phyloP scores from a whole-genome alignment of 2,888 invertebrate species.

The Thymelicus sylvestris region DNA sequence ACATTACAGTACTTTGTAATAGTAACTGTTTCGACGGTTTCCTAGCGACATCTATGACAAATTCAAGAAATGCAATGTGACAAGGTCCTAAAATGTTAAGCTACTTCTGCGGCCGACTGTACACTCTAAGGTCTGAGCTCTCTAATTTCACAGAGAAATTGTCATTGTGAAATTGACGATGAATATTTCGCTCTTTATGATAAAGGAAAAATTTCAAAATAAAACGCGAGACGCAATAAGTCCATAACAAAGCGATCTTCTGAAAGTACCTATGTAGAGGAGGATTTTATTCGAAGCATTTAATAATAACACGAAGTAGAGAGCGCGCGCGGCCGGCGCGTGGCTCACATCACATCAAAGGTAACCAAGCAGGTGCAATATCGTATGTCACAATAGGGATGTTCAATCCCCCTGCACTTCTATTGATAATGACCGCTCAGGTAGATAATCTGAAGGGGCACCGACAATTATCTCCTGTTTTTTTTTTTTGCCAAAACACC shows the following conservation, averaged over 20 bases:
- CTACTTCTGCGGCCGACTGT: too few species aligned
- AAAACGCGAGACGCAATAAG: slow-evolving; percentile 9
- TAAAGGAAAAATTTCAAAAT: neutral
- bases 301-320: slow-evolving; percentile 30
- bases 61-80: too few species aligned
- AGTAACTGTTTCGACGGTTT: too few species aligned
- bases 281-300: slow-evolving; percentile 18
- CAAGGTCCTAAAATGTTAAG: too few species aligned
- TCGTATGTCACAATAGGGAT: slow-evolving; percentile 52
- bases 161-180: too few species aligned
- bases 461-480: slow-evolving; percentile 65
- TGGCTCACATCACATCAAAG: slow-evolving; percentile 70
- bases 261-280: neutral
- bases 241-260: slow-evolving; percentile 14
- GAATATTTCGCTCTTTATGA: too few species aligned
- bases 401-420: slow-evolving; percentile 50
- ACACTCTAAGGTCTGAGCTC: too few species aligned
- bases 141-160: too few species aligned
- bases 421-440: slow-evolving; percentile 69
- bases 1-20: too few species aligned
- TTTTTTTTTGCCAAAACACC: slow-evolving; percentile 48
- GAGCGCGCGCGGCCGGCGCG: slow-evolving; percentile 43
- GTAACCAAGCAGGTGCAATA: slow-evolving; percentile 71
- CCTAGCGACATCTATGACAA: too few species aligned
- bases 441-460: slow-evolving; percentile 77